These are phyloP conservation scores for Tachina lurida DNA, from an alignment of 2,888 invertebrate genomes.

Conservation along the genomic window DNA sequence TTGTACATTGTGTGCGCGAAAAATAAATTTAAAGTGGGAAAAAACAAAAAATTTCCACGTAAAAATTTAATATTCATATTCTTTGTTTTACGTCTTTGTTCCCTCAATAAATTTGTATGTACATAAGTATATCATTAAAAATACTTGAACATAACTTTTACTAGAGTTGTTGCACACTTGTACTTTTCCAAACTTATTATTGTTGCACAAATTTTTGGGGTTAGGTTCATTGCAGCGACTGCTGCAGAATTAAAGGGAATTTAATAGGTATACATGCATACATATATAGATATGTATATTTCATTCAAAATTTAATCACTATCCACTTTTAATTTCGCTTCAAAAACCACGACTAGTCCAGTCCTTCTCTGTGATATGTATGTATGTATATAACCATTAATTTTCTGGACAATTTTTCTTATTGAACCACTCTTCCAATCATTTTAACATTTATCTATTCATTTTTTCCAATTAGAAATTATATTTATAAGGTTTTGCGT, in stretches of 20 bases:
- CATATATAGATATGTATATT: background rate
- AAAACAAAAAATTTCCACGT: constrained; percentile 9
- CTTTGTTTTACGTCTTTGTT: constrained; percentile 69
- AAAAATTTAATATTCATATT: constrained; percentile 33
- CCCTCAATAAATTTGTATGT: constrained; percentile 15
- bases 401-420: background rate
- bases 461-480: constrained; percentile 35
- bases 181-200: constrained; percentile 33
- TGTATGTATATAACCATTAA: background rate
- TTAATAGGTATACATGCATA: no score
- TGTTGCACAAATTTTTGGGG: constrained; percentile 49
- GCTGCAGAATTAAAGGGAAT: constrained; percentile 1
- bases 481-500: constrained; percentile 57
- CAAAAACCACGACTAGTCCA: background rate
- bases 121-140: background rate
- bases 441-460: background rate
- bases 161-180: constrained; percentile 19
- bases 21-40: background rate
- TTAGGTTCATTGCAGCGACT: constrained; percentile 44
- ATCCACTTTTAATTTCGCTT: no score
- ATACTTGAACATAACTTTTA: constrained; percentile 15
- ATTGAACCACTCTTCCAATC: constrained; percentile 4
- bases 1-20: constrained; percentile 14
- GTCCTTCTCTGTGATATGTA: background rate
- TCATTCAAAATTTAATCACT: background rate